phyloP scores from a whole-genome alignment of 2,888 invertebrate genomes.

The Pachycephus smyrnensis region DNA sequence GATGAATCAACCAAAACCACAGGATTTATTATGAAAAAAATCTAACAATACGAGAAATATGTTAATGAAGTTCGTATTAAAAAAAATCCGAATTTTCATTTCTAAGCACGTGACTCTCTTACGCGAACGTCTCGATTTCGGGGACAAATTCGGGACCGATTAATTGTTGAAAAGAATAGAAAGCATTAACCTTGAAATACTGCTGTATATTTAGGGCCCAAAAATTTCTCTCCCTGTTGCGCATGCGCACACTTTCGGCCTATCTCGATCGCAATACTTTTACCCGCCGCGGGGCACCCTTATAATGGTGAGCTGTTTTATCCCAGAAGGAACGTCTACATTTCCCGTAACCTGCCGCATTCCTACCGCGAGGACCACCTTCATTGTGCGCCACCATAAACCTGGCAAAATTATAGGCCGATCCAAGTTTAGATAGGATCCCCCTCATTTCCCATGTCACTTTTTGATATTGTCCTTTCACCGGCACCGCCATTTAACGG shows the following conservation, averaged over 20 bases:
- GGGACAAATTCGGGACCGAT: not conserved
- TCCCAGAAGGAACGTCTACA: conserved; percentile 8
- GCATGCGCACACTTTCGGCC: not conserved
- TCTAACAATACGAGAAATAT: not conserved
- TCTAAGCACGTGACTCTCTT: not conserved
- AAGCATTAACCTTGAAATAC: not conserved
- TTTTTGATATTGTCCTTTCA: conserved; percentile 12
- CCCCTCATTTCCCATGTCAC: not conserved
- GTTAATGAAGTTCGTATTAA: not conserved
- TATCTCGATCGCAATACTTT: conserved; percentile 23
- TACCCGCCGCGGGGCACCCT: conserved; percentile 13
- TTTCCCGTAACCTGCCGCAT: conserved; percentile 13
- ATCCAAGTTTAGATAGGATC: conserved; percentile 14
- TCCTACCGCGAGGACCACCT: conserved; percentile 23
- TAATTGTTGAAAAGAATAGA: not conserved
- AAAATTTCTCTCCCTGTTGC: not conserved
- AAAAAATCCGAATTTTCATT: not conserved
- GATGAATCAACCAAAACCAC: not conserved
- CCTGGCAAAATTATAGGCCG: conserved; percentile 40
- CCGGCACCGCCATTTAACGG: not conserved
- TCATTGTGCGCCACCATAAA: conserved; percentile 34
- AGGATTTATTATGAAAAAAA: not conserved
- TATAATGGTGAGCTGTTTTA: conserved; percentile 16
- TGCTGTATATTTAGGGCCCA: not conserved
- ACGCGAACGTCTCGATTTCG: not conserved